phyloP scores from a whole-genome alignment of 2,888 invertebrate genomes.

The Philereme vetulata region DNA sequence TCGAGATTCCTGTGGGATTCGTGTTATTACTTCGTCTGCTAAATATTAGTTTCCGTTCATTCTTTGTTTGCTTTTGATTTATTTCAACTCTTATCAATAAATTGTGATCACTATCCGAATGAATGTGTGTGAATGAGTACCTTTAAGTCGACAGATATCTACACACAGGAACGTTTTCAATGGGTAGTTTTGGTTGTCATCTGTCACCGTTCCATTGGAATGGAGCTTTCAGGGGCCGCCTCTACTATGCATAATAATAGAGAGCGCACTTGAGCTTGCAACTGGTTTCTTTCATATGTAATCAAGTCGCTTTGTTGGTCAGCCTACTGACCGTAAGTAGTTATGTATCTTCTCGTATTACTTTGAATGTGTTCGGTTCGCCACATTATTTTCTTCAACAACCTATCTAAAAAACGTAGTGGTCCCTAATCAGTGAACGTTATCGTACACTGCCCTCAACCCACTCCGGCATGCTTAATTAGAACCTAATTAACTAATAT shows the following conservation, averaged over 20 bases:
- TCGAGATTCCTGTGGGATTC: slow-evolving; percentile 19
- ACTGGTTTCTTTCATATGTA: slow-evolving; percentile 57
- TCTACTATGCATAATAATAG: slow-evolving; percentile 55
- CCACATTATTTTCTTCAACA: too few species aligned
- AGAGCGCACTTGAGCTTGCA: slow-evolving; percentile 52
- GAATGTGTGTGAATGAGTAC: slow-evolving; percentile 20
- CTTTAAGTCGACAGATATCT: slow-evolving; percentile 27
- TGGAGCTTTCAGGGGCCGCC: slow-evolving; percentile 25
- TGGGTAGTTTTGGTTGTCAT: slow-evolving; percentile 40
- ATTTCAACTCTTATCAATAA: slow-evolving; percentile 4
- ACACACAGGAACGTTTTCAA: slow-evolving; percentile 30
- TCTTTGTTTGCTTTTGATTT: slow-evolving; percentile 2
- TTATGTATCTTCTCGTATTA: too few species aligned
- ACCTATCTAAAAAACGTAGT: too few species aligned
- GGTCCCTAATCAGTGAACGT: too few species aligned
- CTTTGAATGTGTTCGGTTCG: too few species aligned
- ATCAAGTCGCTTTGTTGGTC: slow-evolving; percentile 55
- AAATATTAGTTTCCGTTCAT: neutral
- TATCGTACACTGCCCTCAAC: too few species aligned
- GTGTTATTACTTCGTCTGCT: slow-evolving; percentile 17
- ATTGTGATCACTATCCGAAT: slow-evolving; percentile 13
- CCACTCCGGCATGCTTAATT: too few species aligned
- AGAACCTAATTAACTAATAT: too few species aligned
- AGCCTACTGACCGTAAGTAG: slow-evolving; percentile 8
- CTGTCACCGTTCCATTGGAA: slow-evolving; percentile 33